These are phyloP conservation scores for Acronicta leporina DNA, from an alignment of 2,888 invertebrate genomes.

Conservation along the genomic window DNA sequence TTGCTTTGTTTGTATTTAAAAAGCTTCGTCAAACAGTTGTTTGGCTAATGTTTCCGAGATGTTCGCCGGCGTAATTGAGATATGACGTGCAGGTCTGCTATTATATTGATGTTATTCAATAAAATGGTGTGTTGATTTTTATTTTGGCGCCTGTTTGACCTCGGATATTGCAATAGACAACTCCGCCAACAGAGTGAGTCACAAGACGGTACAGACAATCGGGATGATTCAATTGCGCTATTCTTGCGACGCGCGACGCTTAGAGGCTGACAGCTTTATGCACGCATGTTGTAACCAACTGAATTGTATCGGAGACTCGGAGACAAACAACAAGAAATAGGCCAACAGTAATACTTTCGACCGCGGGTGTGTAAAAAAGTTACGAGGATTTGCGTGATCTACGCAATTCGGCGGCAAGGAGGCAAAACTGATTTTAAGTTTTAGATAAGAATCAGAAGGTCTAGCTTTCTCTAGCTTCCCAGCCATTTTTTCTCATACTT, in stretches of 20 bases:
- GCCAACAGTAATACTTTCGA: conserved; percentile 14
- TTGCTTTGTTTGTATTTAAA: conserved; percentile 46
- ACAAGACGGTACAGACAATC: conserved; percentile 33
- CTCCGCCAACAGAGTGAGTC: conserved; percentile 48
- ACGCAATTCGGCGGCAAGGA: conserved; percentile 18
- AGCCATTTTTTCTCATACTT: too few species aligned
- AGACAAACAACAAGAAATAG: conserved; percentile 35
- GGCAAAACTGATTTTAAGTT: conserved; percentile 30
- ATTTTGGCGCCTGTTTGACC: conserved; percentile 38
- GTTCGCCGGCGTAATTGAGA: conserved; percentile 31
- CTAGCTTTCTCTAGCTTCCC: too few species aligned
- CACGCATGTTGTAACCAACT: conserved; percentile 33
- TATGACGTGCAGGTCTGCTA: conserved; percentile 11
- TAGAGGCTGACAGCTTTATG: conserved; percentile 35
- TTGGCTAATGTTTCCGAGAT: conserved; percentile 35
- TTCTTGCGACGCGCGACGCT: conserved; percentile 43
- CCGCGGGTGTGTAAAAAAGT: conserved; percentile 30
- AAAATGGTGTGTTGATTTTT: conserved; percentile 36
- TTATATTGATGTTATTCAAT: conserved; percentile 25
- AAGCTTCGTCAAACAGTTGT: conserved; percentile 26
- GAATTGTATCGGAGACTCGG: conserved; percentile 22
- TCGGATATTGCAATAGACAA: conserved; percentile 40
- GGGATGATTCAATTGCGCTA: conserved; percentile 56
- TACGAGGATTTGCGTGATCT: conserved; percentile 29
- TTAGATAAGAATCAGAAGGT: conserved; percentile 15